Base-by-base conservation (phyloP, 2,797 vertebrate genomes). In the Choloepus didactylus region DNA sequence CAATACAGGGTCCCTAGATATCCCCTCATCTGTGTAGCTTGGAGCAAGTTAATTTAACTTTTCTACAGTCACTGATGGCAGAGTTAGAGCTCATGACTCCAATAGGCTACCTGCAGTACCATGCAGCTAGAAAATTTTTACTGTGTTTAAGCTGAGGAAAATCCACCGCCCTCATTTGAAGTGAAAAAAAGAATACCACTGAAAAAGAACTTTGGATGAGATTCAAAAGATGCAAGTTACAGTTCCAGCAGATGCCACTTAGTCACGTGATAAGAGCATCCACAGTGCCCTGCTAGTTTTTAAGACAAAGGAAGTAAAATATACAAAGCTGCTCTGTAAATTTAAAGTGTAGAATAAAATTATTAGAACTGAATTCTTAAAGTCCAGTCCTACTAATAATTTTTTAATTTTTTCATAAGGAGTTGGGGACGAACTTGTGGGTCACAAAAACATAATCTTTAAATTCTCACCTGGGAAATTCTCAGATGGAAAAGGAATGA, bases 401-500 rank as follows among this genome's bases (percentile, higher is more conserved):
- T 6, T 46, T 21, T 35, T 59, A 41, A 54, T 62, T 19, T 31
- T 92, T 86, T 44, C 27, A 14, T 41, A 64, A 62, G 25, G 16
- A 69, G 21, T 35, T 70, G 3, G 16, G 27, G 25, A 54, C 41
- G 15, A 85, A 87, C 49, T 25, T 72, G 27, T 31, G 46, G 38
- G 4, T 9, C 38, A 79, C 0, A 46, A 2, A 67, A 12, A 49
- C 51, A 3, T 35, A 10, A 29, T 86, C 21, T 96, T 91, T 81
- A 94, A 95, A 27, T 56, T 91, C 59, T 87, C 46, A 27, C 25
- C 56, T 69, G 3, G 90, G 44, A 93, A 86, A 3, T 77, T 62
- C 70, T 92, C 79, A 81, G 29, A 86, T 56, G 72, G 31, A 79
- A 35, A 70, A 73, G 35, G 60, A 64, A 87, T 16, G 31, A 66